Evolutionary conservation across 2,888 invertebrate genomes (phyloP).

Genomic region (Hydrotaea diabolus): DNA sequence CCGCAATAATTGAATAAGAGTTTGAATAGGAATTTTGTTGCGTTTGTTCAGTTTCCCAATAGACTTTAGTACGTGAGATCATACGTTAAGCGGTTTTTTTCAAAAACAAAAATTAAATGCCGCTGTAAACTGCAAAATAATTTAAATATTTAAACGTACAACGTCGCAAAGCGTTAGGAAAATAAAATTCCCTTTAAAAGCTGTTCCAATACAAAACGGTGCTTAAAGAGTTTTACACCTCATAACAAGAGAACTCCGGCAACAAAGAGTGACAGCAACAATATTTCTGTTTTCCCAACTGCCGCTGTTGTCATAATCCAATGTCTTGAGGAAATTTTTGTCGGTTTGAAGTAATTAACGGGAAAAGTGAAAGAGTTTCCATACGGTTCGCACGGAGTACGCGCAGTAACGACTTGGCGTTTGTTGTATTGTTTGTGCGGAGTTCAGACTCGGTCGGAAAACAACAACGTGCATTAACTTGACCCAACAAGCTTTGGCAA

Average conservation of each 20-base stretch:
- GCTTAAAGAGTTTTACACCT: conserved; percentile 11
- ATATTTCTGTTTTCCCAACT: background rate
- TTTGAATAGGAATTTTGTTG: background rate
- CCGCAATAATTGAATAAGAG: conserved; percentile 3
- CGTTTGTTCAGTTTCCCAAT: conserved; percentile 49
- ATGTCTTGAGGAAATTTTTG: background rate
- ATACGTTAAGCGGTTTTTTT: conserved; percentile 43
- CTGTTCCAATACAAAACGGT: background rate
- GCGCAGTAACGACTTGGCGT: conserved; percentile 53
- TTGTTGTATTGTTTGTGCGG: background rate
- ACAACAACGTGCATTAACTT: conserved; percentile 52
- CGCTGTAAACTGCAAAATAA: conserved; percentile 53
- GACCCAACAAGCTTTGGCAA: conserved; percentile 52
- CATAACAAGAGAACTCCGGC: background rate
- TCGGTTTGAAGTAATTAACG: conserved; percentile 19
- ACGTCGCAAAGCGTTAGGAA: background rate
- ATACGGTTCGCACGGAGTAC: conserved; percentile 42
- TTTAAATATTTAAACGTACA: background rate
- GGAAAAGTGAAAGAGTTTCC: conserved; percentile 40
- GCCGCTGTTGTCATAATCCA: background rate
- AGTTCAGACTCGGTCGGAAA: conserved; percentile 22
- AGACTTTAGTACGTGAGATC: conserved; percentile 55
- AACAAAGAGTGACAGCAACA: conserved; percentile 36
- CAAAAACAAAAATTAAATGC: conserved; percentile 34
- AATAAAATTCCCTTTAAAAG: conserved; percentile 39